These are phyloP conservation scores for Panagrolaimus sp. DNA, from an alignment of 1,140 invertebrate genomes.

Conservation along the genomic window DNA sequence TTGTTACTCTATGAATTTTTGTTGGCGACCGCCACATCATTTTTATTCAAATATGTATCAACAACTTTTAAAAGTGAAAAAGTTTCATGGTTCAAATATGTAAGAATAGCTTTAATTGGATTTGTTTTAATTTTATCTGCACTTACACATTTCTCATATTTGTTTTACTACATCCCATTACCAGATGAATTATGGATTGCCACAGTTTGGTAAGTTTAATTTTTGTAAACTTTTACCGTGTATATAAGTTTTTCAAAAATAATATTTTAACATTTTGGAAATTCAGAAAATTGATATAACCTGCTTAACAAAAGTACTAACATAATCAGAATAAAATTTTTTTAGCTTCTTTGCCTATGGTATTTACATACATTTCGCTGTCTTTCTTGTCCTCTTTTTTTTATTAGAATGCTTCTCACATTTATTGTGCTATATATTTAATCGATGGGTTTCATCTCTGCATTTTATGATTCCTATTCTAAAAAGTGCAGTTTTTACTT, in stretches of 20 bases:
- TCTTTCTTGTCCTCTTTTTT: conserved; percentile 22
- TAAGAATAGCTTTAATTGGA: no score
- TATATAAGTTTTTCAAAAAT: no score
- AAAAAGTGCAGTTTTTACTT: conserved; percentile 27
- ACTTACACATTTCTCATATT: conserved; percentile 27
- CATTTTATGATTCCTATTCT: conserved; percentile 20
- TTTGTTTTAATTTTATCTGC: not conserved
- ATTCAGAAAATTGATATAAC: no score
- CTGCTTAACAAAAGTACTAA: no score
- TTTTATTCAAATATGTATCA: no score
- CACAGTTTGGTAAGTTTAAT: conserved; percentile 19
- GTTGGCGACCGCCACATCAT: no score
- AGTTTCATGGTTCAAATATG: no score
- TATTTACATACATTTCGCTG: conserved; percentile 26
- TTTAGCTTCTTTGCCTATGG: conserved; percentile 33
- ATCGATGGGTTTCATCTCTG: not conserved
- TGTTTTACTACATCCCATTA: conserved; percentile 32
- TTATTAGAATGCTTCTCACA: conserved; percentile 15
- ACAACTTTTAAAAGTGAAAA: no score
- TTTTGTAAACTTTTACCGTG: not conserved
- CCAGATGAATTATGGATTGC: conserved; percentile 24
- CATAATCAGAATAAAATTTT: no score
- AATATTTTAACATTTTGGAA: no score
- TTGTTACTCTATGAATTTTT: no score
- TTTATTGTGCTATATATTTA: not conserved